These are phyloP conservation scores for Dicaeum eximium DNA, from an alignment of 2,113 vertebrate species.

Conservation along the genomic window DNA sequence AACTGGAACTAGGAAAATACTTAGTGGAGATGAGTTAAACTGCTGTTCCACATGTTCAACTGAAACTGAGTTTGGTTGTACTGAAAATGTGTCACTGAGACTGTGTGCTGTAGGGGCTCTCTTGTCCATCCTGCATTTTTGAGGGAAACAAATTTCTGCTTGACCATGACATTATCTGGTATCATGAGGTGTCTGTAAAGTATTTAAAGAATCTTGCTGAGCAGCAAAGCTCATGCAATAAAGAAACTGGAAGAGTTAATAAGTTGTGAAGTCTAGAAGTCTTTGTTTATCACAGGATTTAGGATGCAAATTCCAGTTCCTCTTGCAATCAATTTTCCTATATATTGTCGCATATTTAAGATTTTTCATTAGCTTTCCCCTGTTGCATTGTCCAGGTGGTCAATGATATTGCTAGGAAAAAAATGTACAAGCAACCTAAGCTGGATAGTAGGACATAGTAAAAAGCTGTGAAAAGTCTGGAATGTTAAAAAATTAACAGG, in stretches of 20 bases:
- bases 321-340: neutral
- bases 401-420: neutral
- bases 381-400: neutral
- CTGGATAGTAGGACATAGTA: neutral
- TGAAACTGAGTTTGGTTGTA: neutral
- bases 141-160: neutral
- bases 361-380: neutral
- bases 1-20: neutral
- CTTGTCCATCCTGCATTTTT: neutral
- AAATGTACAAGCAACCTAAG: neutral
- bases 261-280: neutral
- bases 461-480: neutral
- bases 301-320: neutral
- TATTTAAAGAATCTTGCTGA: constrained; percentile 2
- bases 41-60: neutral
- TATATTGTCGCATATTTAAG: neutral
- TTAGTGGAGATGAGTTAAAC: neutral
- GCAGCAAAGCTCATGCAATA: neutral
- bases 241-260: neutral
- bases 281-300: neutral
- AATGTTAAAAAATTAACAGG: neutral
- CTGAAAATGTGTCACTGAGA: neutral
- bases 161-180: neutral
- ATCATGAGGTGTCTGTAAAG: neutral
- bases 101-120: neutral